Evolutionary conservation across 2,888 invertebrate genomes (phyloP).

Genomic region (Lomographa bimaculata): DNA sequence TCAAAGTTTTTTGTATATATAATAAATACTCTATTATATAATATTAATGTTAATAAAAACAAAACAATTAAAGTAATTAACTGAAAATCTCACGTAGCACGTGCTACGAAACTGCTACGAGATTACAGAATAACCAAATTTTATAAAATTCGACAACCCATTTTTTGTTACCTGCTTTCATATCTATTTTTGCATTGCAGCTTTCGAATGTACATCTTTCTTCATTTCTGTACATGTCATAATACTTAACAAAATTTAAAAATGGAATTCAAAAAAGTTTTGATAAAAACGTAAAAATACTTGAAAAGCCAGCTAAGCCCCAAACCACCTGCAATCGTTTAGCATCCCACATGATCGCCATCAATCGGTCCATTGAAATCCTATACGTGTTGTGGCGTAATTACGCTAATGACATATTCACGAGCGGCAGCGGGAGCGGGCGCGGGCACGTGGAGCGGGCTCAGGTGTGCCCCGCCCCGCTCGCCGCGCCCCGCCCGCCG

Average conservation of each 20-base stretch:
- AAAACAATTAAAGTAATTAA: too few relatives aligned
- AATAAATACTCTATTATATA: too few relatives aligned
- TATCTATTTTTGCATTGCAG: too few relatives aligned
- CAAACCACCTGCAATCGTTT: conserved; percentile 48
- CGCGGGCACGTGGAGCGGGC: conserved; percentile 57
- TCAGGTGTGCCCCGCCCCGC: conserved; percentile 79
- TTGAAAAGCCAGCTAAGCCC: conserved; percentile 6
- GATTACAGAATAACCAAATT: too few relatives aligned
- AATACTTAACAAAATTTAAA: too few relatives aligned
- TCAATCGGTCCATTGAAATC: conserved; percentile 68
- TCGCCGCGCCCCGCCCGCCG: conserved; percentile 56
- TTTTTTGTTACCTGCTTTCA: too few relatives aligned
- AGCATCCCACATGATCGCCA: conserved; percentile 51
- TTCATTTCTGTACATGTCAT: too few relatives aligned
- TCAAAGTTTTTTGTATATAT: too few relatives aligned
- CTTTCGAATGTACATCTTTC: too few relatives aligned
- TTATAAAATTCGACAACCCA: too few relatives aligned
- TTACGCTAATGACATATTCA: conserved; percentile 54
- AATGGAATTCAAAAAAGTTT: not conserved
- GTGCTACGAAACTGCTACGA: conserved; percentile 24
- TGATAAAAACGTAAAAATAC: not conserved
- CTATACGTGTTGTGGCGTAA: conserved; percentile 57
- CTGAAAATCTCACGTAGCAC: conserved; percentile 10
- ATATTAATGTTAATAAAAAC: too few relatives aligned
- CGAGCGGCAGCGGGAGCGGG: conserved; percentile 46